Evolutionary conservation across 2,888 invertebrate species (phyloP).

Genomic region (Trilocha varians): DNA sequence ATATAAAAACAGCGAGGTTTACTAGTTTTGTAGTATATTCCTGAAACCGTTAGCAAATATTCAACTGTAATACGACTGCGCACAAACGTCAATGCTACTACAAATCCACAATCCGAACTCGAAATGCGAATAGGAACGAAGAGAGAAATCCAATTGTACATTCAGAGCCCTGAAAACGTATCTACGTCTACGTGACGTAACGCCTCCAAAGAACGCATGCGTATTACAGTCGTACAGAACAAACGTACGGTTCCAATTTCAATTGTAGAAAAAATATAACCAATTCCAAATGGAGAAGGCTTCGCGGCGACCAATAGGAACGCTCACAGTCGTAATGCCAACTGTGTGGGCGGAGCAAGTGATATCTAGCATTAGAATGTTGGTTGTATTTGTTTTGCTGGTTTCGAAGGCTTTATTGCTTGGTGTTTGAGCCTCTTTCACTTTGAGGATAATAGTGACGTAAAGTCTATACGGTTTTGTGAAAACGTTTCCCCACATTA

Average conservation of each 20-base stretch:
- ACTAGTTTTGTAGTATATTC: too few relatives aligned
- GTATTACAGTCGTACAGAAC: constrained; percentile 52
- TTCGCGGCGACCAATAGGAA: constrained; percentile 67
- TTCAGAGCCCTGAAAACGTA: constrained; percentile 59
- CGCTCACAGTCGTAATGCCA: constrained; percentile 70
- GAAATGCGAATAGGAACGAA: constrained; percentile 63
- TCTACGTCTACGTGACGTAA: constrained; percentile 68
- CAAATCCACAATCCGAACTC: constrained; percentile 55
- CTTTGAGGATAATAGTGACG: constrained; percentile 59
- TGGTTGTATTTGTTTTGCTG: constrained; percentile 71
- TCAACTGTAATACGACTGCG: constrained; percentile 41
- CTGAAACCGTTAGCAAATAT: constrained; percentile 5
- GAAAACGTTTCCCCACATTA: constrained; percentile 59
- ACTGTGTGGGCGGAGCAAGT: constrained; percentile 72
- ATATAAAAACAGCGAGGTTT: too few relatives aligned
- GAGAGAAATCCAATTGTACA: constrained; percentile 69
- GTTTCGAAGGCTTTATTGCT: constrained; percentile 69
- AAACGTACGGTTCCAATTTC: constrained; percentile 68
- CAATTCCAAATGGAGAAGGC: constrained; percentile 71
- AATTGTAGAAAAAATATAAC: constrained; percentile 72
- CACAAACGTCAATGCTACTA: constrained; percentile 36
- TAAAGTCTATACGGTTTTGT: constrained; percentile 63
- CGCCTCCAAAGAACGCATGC: constrained; percentile 61
- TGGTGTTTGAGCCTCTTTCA: constrained; percentile 67
- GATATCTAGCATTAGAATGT: constrained; percentile 75